Evolutionary conservation across 2,888 invertebrate species (phyloP).

Genomic region (Dryococelus australis): DNA sequence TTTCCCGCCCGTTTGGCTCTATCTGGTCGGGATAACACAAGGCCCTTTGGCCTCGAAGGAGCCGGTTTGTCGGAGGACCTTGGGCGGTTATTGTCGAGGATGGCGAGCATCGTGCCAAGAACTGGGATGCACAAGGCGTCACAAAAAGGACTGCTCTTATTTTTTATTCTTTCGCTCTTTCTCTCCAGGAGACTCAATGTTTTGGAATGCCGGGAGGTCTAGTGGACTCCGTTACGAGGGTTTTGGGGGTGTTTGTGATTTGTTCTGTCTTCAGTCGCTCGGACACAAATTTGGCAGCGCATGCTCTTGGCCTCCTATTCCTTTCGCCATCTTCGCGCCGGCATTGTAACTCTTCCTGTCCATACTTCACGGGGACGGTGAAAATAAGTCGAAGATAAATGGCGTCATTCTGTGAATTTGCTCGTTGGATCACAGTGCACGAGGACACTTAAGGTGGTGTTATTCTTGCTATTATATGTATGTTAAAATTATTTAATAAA

Average conservation of each 20-base stretch:
- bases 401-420: too few species aligned
- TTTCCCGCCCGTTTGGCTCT: too few species aligned
- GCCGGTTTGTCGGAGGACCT: neutral
- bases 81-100: neutral
- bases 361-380: too few species aligned
- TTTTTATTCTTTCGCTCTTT: neutral
- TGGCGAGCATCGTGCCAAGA: neutral
- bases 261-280: neutral
- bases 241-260: neutral
- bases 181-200: neutral
- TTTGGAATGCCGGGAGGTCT: neutral
- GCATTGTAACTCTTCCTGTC: too few species aligned
- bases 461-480: too few species aligned
- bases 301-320: neutral
- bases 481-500: too few species aligned
- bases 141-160: neutral
- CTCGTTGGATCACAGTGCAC: too few species aligned
- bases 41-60: neutral
- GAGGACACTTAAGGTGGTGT: too few species aligned
- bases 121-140: neutral
- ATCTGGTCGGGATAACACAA: too few species aligned
- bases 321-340: neutral
- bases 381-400: too few species aligned
- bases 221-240: neutral
- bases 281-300: neutral